Conservation (phyloP, 2,113 vertebrate genomes). For the Podiceps cristatus region DNA sequence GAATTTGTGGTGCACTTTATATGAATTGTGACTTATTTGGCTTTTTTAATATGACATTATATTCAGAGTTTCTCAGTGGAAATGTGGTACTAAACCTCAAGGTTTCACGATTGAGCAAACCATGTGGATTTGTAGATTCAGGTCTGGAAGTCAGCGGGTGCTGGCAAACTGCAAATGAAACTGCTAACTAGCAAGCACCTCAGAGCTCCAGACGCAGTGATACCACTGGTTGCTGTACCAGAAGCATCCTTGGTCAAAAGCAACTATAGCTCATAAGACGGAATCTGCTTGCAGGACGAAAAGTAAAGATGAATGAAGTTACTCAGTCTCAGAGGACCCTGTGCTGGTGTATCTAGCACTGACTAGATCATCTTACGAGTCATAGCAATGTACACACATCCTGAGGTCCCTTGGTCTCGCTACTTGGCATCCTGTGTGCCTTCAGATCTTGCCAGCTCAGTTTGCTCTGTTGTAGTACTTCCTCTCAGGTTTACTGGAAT, state of each 20-base stretch:
- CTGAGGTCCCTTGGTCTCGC: neutral
- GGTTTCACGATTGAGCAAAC: neutral
- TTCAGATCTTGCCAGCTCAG: neutral
- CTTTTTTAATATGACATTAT: neutral
- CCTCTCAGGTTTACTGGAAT: neutral
- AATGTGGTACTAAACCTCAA: neutral
- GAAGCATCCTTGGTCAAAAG: neutral
- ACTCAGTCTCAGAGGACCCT: neutral
- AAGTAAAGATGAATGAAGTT: neutral
- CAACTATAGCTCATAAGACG: neutral
- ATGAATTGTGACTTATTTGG: neutral
- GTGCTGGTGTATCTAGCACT: neutral
- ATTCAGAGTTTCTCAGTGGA: neutral
- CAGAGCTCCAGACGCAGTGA: neutral
- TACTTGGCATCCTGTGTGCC: neutral
- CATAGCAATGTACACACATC: neutral
- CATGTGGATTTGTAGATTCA: neutral
- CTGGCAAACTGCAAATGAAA: neutral
- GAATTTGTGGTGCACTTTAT: neutral
- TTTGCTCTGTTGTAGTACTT: neutral
- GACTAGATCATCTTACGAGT: neutral
- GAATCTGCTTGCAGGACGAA: neutral
- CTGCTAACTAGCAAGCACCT: neutral
- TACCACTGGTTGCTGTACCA: rapidly evolving
- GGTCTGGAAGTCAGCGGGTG: neutral